phyloP scores from a whole-genome alignment of 2,113 vertebrate species.

The Lophura nycthemera region DNA sequence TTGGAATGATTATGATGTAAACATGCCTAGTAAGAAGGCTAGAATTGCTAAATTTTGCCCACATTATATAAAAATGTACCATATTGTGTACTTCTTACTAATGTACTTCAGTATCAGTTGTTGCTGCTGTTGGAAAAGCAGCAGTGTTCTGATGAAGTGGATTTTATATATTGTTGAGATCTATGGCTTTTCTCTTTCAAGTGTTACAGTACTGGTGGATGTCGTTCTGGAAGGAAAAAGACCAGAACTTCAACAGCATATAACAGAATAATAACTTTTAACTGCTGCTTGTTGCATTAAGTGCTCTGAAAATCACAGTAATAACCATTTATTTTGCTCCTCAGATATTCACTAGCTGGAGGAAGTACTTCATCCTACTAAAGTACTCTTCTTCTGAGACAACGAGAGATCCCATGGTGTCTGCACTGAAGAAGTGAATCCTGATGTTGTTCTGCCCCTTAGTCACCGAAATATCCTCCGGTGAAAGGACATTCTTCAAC shows the following conservation, averaged over 20 bases:
- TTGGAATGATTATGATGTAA: not conserved
- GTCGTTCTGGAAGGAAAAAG: not conserved
- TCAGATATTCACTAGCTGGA: constrained; percentile 88
- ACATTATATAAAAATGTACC: not conserved
- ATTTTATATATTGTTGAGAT: not conserved
- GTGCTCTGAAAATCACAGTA: not conserved
- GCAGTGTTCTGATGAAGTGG: fast-evolving
- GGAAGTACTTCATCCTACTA: constrained; percentile 85
- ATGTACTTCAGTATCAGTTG: not conserved
- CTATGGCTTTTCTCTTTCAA: not conserved
- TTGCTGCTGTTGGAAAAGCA: not conserved
- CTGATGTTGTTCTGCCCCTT: not conserved
- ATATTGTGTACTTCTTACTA: not conserved
- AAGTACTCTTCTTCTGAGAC: constrained; percentile 46
- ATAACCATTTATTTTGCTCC: not conserved
- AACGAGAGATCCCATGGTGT: constrained; percentile 22
- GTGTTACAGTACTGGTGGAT: not conserved
- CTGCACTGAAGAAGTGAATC: not conserved
- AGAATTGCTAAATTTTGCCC: not conserved
- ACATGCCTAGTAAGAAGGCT: not conserved
- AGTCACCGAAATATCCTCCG: not conserved
- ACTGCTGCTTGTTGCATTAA: not conserved
- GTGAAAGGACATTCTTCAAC: constrained; percentile 43
- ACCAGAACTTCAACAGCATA: fast-evolving
- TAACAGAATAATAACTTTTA: not conserved